phyloP scores from a whole-genome alignment of 92 coral and sea anemone species.

The Heteractis magnifica region DNA sequence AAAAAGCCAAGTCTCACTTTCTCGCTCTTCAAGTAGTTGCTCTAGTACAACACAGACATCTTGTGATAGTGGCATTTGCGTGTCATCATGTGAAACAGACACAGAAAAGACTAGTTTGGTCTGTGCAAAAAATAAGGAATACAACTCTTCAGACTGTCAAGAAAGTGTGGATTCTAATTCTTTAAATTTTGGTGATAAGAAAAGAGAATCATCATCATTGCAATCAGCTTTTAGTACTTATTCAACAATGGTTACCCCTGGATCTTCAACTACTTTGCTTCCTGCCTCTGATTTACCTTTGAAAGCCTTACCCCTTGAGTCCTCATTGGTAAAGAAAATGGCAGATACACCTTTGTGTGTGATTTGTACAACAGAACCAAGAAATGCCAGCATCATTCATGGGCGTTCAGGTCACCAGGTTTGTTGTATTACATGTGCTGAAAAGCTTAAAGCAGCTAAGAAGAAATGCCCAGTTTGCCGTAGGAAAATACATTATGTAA shows the following conservation, averaged over 20 bases:
- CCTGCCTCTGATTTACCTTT: conserved; percentile 9
- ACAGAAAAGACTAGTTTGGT: conserved; percentile 8
- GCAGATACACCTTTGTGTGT: conserved; percentile 58
- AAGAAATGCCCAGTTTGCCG: conserved; percentile 95
- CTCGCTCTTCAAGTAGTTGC: conserved; percentile 48
- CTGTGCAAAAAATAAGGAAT: not conserved
- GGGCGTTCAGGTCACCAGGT: conserved; percentile 95
- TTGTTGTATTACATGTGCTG: conserved; percentile 86
- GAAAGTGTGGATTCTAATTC: not conserved
- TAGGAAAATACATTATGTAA: conserved; percentile 74
- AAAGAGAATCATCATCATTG: not conserved
- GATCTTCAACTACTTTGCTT: not conserved
- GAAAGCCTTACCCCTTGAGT: not conserved
- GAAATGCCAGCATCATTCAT: conserved; percentile 88
- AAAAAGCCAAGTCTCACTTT: conserved; percentile 8
- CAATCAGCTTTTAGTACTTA: conserved; percentile 2
- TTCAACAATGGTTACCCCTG: not conserved
- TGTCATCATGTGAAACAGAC: conserved; percentile 45
- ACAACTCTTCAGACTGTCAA: not conserved
- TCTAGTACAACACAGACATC: conserved; percentile 32
- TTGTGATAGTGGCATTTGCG: conserved; percentile 52
- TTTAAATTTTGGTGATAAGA: not conserved
- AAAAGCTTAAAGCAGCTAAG: conserved; percentile 74
- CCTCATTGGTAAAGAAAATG: conserved; percentile 9
- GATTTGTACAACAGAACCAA: conserved; percentile 79